Conservation (phyloP, 2,888 invertebrate species). For the Halocaridina rubra region DNA sequence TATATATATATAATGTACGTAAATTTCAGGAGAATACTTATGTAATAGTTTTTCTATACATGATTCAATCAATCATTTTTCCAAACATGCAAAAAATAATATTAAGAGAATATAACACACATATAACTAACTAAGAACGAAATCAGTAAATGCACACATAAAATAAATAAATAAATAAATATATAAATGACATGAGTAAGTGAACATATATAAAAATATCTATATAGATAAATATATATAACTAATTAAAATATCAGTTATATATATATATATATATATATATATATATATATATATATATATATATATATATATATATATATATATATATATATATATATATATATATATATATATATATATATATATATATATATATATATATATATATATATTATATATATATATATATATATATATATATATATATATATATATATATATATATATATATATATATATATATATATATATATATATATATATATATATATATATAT, state of each 20-base stretch:
- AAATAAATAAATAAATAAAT: too few species aligned
- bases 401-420: background rate
- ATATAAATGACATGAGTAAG: too few species aligned
- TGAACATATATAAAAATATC: background rate
- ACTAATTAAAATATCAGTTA: background rate
- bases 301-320: background rate
- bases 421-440: background rate
- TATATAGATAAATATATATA: background rate
- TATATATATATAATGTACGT: background rate
- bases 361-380: background rate
- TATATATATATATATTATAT: background rate
- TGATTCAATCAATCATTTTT: too few species aligned
- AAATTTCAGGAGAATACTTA: too few species aligned
- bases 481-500: background rate
- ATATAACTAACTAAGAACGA: too few species aligned
- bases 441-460: background rate
- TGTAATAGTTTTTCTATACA: too few species aligned
- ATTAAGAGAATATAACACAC: too few species aligned
- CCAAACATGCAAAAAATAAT: too few species aligned
- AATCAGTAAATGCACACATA: too few species aligned
- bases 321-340: background rate
- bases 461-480: background rate
- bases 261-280: background rate
- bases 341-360: background rate
- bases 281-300: background rate